Evolutionary conservation across 2,797 vertebrate genomes (phyloP), one percentile per base, ranked within the genome.

Genomic region (Lacerta agilis): DNA sequence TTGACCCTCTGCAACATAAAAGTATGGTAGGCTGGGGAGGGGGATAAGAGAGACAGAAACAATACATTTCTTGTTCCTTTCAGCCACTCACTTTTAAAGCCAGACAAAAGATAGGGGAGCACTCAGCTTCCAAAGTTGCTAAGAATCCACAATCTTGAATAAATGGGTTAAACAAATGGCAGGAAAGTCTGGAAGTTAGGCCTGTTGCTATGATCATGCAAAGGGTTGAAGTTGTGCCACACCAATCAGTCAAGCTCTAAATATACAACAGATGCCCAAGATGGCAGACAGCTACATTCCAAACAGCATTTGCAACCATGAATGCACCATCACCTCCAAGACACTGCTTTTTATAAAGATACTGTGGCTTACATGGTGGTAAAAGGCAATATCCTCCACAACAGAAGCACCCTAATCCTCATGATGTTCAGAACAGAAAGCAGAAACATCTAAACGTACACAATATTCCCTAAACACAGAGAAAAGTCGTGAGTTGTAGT

Each of bases 401-500:
- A 33, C 7, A 64, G 36, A 82, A 87, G 3, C 6, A 45, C 13
- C 72, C 23, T 81, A 17, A 45, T 27, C 5, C 8, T 66, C 69
- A 72, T 45, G 45, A 15, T 49, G 23, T 45, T 2, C 29, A 38
- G 20, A 75, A 55, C 13, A 84, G 13, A 84, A 88, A 49, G 18
- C 15, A 43, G 66, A 73, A 8, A 33, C 7, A 80, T 41, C 41
- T 61, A 55, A 71, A 25, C 41, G 13, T 38, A 58, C 18, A 88
- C 17, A 33, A 58, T 55, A 79, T 71, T 36, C 25, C 69, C 23
- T 4, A 23, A 58, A 38, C 23, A n/a, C 38, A 49, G 25, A 66
- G 43, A 64, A n/a, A 66, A n/a, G 4, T 38, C n/a, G 18, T 38
- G 10, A 66, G 82, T 80, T 93, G 86, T 93, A 93, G 94, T 93